A percentile compares a stretch with the other conserved stretches of the same genome.
These are phyloP conservation scores for Megalopta genalis DNA, from an alignment of 1,140 invertebrate genomes.

Conservation along the genomic window DNA sequence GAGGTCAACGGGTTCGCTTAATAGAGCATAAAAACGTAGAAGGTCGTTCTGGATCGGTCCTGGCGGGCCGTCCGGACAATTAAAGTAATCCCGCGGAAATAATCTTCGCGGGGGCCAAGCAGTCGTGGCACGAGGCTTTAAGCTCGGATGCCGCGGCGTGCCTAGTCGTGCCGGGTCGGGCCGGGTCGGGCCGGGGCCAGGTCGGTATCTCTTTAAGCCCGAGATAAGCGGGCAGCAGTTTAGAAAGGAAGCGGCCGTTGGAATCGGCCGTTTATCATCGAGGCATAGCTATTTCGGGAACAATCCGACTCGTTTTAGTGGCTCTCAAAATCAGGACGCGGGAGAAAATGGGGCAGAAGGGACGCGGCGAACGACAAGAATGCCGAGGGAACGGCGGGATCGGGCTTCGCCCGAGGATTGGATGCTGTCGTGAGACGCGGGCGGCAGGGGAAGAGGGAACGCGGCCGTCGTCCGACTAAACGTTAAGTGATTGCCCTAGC, in stretches of 20 bases:
- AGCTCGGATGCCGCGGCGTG: background rate
- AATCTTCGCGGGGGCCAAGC: slow-evolving; percentile 28
- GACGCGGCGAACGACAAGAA: background rate
- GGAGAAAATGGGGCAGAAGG: slow-evolving; percentile 22
- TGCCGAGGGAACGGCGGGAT: background rate
- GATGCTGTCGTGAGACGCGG: no score
- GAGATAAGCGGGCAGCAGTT: slow-evolving; percentile 28
- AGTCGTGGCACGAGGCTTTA: slow-evolving; percentile 11
- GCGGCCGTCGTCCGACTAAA: slow-evolving; percentile 4
- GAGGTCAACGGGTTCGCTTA: background rate
- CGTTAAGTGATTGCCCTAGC: slow-evolving; percentile 18
- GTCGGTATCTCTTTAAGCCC: slow-evolving; percentile 37
- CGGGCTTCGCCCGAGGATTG: no score
- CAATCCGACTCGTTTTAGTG: slow-evolving; percentile 40
- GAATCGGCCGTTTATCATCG: slow-evolving; percentile 34
- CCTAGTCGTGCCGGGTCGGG: background rate
- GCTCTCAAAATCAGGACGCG: slow-evolving; percentile 32
- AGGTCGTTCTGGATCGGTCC: background rate
- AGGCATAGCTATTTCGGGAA: slow-evolving; percentile 37
- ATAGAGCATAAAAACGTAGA: background rate
- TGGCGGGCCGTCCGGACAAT: slow-evolving; percentile 36
- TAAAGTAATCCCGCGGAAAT: slow-evolving; percentile 47
- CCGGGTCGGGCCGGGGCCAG: background rate
- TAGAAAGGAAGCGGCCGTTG: slow-evolving; percentile 14
- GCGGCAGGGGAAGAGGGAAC: background rate